Conservation (phyloP, 2,113 vertebrate genomes). For the Lethenteron reissneri region DNA sequence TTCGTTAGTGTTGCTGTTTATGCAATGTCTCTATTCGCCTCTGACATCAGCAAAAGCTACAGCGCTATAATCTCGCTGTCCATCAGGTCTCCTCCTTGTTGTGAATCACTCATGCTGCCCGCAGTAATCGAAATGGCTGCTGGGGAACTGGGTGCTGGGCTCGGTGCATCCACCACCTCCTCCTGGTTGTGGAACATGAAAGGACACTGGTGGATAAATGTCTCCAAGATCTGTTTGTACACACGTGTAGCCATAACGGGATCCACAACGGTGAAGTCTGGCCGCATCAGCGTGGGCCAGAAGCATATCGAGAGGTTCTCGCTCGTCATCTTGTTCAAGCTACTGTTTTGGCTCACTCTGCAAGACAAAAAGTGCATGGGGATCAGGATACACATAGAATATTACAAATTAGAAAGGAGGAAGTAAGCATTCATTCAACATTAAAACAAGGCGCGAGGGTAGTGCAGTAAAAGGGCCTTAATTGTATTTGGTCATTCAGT, state of each 20-base stretch:
- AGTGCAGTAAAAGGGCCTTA: too few relatives aligned
- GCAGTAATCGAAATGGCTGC: not conserved
- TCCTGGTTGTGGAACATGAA: slow-evolving; percentile 75
- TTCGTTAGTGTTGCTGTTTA: too few relatives aligned
- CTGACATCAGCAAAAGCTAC: too few relatives aligned
- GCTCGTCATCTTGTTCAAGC: slow-evolving; percentile 75
- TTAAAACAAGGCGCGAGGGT: too few relatives aligned
- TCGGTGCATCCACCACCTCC: not conserved
- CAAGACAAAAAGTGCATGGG: slow-evolving; percentile 15
- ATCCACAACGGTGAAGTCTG: slow-evolving; percentile 87
- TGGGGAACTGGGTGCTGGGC: not conserved
- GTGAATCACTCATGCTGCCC: too few relatives aligned
- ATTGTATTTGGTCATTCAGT: too few relatives aligned
- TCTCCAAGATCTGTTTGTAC: slow-evolving; percentile 84
- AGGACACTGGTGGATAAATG: slow-evolving; percentile 83
- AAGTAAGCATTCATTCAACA: too few relatives aligned
- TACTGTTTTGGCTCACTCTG: slow-evolving; percentile 86
- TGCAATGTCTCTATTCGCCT: too few relatives aligned
- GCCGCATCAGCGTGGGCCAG: slow-evolving; percentile 94
- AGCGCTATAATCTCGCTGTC: too few relatives aligned
- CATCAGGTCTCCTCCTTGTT: too few relatives aligned
- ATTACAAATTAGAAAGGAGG: too few relatives aligned
- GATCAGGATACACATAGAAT: too few relatives aligned
- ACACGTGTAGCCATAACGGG: slow-evolving; percentile 85
- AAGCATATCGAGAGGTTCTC: slow-evolving; percentile 98